These are phyloP conservation scores for Artibeus lituratus DNA, from an alignment of 2,797 vertebrate species.

Conservation along the genomic window DNA sequence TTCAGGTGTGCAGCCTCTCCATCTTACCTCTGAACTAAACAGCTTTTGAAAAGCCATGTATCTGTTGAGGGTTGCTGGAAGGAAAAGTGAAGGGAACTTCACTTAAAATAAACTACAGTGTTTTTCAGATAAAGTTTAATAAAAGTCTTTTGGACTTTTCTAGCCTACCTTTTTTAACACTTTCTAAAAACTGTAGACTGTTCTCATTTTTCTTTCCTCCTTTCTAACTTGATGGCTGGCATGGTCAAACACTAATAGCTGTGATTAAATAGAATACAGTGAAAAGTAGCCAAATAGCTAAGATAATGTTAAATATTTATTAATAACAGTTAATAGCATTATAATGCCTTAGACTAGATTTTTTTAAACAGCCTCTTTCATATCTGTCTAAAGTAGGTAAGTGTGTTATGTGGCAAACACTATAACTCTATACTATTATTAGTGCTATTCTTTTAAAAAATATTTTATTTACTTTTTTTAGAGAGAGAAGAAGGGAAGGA, in stretches of 20 bases:
- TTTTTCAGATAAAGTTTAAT: slow-evolving; percentile 65
- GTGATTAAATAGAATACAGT: neutral
- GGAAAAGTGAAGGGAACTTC: slow-evolving; percentile 56
- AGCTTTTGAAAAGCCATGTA: slow-evolving; percentile 53
- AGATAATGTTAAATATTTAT: neutral
- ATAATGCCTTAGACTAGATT: neutral
- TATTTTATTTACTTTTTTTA: too few species aligned
- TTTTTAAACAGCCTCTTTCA: neutral
- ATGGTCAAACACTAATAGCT: neutral
- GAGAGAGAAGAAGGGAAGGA: too few species aligned
- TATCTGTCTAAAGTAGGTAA: neutral
- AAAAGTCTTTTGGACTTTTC: slow-evolving; percentile 22
- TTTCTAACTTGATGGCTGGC: neutral
- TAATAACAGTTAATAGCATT: neutral
- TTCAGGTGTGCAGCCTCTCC: slow-evolving; percentile 45
- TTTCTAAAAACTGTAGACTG: neutral
- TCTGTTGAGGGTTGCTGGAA: slow-evolving; percentile 29
- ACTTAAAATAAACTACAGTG: slow-evolving; percentile 52
- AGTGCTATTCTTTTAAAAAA: neutral
- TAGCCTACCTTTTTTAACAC: neutral
- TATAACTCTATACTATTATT: neutral
- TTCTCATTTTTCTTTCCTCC: neutral
- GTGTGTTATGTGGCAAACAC: neutral
- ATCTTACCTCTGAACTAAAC: slow-evolving; percentile 75
- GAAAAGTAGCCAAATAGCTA: neutral